Percentiles rank a stretch among this genome's conserved stretches.
Conservation (phyloP, 2,797 vertebrate genomes). For the Syngnathus acus region DNA sequence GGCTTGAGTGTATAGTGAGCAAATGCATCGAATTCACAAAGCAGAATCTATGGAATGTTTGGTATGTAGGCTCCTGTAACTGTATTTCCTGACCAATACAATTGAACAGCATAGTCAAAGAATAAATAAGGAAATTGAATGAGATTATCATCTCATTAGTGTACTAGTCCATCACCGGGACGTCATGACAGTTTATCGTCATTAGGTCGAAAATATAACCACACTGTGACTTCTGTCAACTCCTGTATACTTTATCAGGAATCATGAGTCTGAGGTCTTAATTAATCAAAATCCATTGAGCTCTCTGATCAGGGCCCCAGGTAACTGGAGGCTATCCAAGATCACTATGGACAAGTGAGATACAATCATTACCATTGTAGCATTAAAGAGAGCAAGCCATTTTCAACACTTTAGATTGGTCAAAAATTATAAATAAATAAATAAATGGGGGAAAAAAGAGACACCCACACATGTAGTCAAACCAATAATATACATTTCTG, state of each 20-base stretch:
- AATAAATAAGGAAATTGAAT: neutral
- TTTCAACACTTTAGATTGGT: no score
- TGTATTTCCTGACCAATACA: neutral
- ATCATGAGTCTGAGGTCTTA: neutral
- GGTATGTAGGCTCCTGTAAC: conserved; percentile 4
- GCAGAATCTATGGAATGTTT: conserved; percentile 12
- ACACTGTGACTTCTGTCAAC: neutral
- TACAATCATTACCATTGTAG: no score
- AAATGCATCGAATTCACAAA: neutral
- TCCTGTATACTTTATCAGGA: neutral
- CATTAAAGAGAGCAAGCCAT: no score
- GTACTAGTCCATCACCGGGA: neutral
- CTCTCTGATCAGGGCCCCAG: neutral
- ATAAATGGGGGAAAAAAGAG: no score
- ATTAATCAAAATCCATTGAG: neutral
- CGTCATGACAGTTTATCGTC: neutral
- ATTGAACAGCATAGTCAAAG: neutral
- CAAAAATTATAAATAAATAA: no score
- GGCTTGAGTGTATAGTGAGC: neutral
- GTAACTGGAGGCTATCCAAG: neutral
- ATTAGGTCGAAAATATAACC: neutral
- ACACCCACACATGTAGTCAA: no score
- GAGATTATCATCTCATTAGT: neutral
- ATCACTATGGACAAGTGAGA: no score
- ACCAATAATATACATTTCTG: no score